Evolutionary conservation across 2,113 vertebrate genomes (phyloP), one percentile per base, ranked within the genome.

Genomic region (Azemiops feae): DNA sequence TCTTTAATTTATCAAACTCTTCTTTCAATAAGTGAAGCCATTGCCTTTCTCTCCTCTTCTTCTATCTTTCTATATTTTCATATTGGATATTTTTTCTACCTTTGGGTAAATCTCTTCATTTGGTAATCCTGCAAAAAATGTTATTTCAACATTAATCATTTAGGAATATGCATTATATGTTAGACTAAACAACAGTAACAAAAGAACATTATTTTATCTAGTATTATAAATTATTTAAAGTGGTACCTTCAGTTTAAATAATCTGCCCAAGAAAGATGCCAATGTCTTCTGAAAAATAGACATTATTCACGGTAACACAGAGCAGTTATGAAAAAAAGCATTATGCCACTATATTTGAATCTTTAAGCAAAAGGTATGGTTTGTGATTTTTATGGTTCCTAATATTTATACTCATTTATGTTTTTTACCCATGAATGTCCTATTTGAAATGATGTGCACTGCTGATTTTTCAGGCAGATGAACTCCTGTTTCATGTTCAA

Each of bases 401-500:
- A 14, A 91, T 92, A 27, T 58, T 16, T 93, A 87, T 93, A 34
- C 90, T 34, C n/a, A 91, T 55, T 91, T 6, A 1, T 81, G 74
- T 94, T 93, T 45, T 92, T 95, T 95, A 97, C 97, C 97, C 97
- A 93, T 89, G 0, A 0, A 1, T 92, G 92, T 94, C 87, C 55
- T 95, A 25, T 88, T 90, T 50, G 94, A 74, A 60, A 89, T 92
- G 64, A 96, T 94, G 93, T 97, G 94, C 3, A 57, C 92, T 92
- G 53, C 50, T 2, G 25, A 93, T 93, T 96, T 94, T 86, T 91
- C 91, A 30, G 30, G 1, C 91, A 0, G 4, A 89, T 90, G 87
- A 20, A 91, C 86, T 86, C 92, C 90, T 89, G 30, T 39, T 85
- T 60, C 90, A 8, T 8, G 0, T 18, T 64, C 64, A 52, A 30